These are phyloP conservation scores for Haliclystus octoradiatus DNA, from an alignment of 30 jellyfish, hydroid and myxozoan species.

Conservation along the genomic window DNA sequence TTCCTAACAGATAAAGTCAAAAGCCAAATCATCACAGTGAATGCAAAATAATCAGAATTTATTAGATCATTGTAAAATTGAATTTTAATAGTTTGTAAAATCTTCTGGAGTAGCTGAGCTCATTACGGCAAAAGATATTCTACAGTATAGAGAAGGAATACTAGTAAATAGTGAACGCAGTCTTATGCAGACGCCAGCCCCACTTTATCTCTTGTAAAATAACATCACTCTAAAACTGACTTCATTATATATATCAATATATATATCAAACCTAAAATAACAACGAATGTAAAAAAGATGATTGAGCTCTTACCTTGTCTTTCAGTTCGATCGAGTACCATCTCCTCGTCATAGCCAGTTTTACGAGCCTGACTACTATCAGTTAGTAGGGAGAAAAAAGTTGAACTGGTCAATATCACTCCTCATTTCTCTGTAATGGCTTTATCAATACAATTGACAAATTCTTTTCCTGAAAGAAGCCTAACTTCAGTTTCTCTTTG, in stretches of 20 bases:
- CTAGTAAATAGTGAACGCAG: too few relatives aligned
- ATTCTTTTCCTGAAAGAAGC: constrained; percentile 31
- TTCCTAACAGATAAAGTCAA: constrained; percentile 11
- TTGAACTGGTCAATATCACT: constrained; percentile 28
- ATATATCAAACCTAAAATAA: too few relatives aligned
- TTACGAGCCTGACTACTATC: constrained; percentile 51
- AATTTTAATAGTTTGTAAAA: too few relatives aligned
- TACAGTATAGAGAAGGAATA: background rate
- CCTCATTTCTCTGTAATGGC: constrained; percentile 36
- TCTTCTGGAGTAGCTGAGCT: too few relatives aligned
- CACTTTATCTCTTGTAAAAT: too few relatives aligned
- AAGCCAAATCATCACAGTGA: too few relatives aligned
- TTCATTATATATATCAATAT: too few relatives aligned
- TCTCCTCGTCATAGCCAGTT: constrained; percentile 29
- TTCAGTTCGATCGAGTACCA: constrained; percentile 21
- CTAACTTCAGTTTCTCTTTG: constrained; percentile 51
- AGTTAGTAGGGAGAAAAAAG: constrained; percentile 16
- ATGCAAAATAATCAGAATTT: too few relatives aligned
- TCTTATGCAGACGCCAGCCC: too few relatives aligned
- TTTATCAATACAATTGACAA: constrained; percentile 24
- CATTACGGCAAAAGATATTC: background rate
- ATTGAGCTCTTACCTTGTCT: constrained; percentile 41
- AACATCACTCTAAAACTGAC: too few relatives aligned
- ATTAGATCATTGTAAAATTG: too few relatives aligned
- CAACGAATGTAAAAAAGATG: too few relatives aligned